Base-by-base conservation (phyloP, 2,888 invertebrate species). In the Mesorhabditis belari region DNA sequence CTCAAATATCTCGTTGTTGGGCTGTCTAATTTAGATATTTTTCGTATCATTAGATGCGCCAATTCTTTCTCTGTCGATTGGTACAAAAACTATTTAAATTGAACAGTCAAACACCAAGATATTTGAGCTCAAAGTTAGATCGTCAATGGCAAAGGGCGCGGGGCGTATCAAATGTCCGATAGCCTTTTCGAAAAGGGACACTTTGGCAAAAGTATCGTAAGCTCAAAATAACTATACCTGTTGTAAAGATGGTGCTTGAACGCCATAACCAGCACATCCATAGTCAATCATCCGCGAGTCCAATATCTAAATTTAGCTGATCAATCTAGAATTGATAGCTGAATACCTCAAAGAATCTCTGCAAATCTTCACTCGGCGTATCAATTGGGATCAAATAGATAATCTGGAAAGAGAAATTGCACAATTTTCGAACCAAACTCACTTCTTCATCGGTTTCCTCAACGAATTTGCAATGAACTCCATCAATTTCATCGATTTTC, bases 221-320 rank as follows among this genome's bases (percentile, higher is more conserved):
- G n/a, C 12, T 23, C 17, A 2, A 24, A 55, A 3, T 21, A 17
- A 23, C 19, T 49, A 44, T 23, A 76, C 75, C 65, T 77, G 74
- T 53, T 77, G 75, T 19, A 77, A 66, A 4, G 73, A 71, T 3
- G 77, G 76, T 1, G 76, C 77, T 12, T 72, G 69, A 19, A 77
- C 66, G 24, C 77, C 77, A 64, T 75, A 77, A 17, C 69, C 66
- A n/a, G 63, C 67, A 12, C 75, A 55, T 3, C 64, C 63, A 25
- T 67, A 59, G 3, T 57, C 57, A 4, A 53, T 53, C 57, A 73
- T 49, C 25, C 61, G 55, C n/a, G 54, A 57, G 49, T 77, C 77
- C 23, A 77, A 61, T 26, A 58, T n/a, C n/a, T n/a, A n/a, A n/a
- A n/a, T n/a, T n/a, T n/a, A n/a, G n/a, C n/a, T n/a, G n/a, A n/a